These are phyloP conservation scores for Pandemis corylana DNA, from an alignment of 2,888 invertebrate genomes.

Conservation along the genomic window DNA sequence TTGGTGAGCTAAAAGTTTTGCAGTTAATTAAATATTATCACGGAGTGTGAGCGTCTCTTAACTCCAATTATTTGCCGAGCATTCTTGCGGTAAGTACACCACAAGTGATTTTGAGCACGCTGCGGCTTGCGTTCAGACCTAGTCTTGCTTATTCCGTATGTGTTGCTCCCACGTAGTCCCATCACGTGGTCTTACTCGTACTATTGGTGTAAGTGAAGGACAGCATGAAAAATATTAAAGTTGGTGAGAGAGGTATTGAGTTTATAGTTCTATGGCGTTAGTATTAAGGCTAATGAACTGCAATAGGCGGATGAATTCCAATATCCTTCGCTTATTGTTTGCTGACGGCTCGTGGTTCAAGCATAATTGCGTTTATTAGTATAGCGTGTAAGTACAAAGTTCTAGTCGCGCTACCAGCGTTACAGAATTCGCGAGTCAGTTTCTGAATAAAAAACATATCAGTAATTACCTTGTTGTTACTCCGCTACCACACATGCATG, in stretches of 20 bases:
- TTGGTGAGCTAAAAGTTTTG: background rate
- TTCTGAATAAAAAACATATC: background rate
- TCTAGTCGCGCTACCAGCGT: background rate
- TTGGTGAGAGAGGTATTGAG: background rate
- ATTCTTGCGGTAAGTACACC: conserved; percentile 30
- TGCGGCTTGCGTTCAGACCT: conserved; percentile 24
- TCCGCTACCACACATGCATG: too few relatives aligned
- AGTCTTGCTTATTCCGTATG: conserved; percentile 4
- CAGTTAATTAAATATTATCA: background rate
- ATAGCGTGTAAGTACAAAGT: conserved; percentile 2
- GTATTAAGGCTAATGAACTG: conserved; percentile 58
- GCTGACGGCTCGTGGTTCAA: conserved; percentile 7
- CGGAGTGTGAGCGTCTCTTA: conserved; percentile 4
- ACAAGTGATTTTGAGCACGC: conserved; percentile 37
- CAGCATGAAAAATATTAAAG: background rate
- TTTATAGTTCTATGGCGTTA: conserved; percentile 43
- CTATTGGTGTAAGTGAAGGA: conserved; percentile 8
- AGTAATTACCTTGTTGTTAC: too few relatives aligned
- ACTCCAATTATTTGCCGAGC: conserved; percentile 34
- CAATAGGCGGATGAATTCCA: conserved; percentile 59
- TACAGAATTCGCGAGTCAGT: background rate
- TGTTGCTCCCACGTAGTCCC: background rate
- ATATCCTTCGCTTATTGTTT: conserved; percentile 42
- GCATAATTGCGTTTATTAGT: conserved; percentile 21
- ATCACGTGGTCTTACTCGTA: conserved; percentile 7